Conservation (phyloP, 2,113 vertebrate genomes). For the Vireo altiloquus region DNA sequence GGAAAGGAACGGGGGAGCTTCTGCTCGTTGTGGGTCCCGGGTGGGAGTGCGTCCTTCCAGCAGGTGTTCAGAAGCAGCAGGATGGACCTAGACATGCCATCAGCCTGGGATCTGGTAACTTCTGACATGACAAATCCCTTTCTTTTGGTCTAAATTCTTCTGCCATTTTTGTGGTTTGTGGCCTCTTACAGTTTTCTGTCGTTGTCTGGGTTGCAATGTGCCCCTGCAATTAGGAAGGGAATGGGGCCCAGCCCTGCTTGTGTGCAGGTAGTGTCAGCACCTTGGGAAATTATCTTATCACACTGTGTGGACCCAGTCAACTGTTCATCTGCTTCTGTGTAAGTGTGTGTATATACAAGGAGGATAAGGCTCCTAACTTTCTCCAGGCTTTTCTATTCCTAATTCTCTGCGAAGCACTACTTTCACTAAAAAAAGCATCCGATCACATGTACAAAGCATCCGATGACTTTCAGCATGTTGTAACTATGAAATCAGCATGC, state of each 20-base stretch:
- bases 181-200: background rate
- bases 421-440: too few species aligned
- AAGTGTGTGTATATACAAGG: background rate
- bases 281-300: background rate
- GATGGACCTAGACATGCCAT: accelerated
- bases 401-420: background rate
- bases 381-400: background rate
- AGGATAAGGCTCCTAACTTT: background rate
- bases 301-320: background rate
- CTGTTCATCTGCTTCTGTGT: background rate
- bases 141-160: background rate
- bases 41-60: background rate
- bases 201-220: background rate
- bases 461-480: background rate
- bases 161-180: background rate
- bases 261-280: background rate
- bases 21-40: accelerated
- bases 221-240: background rate
- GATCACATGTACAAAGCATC: background rate
- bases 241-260: background rate
- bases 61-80: background rate
- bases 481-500: background rate
- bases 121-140: background rate
- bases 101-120: background rate
- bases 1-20: background rate